These are phyloP conservation scores for Trissolcus basalis DNA, from an alignment of 1,140 invertebrate genomes.

Conservation along the genomic window DNA sequence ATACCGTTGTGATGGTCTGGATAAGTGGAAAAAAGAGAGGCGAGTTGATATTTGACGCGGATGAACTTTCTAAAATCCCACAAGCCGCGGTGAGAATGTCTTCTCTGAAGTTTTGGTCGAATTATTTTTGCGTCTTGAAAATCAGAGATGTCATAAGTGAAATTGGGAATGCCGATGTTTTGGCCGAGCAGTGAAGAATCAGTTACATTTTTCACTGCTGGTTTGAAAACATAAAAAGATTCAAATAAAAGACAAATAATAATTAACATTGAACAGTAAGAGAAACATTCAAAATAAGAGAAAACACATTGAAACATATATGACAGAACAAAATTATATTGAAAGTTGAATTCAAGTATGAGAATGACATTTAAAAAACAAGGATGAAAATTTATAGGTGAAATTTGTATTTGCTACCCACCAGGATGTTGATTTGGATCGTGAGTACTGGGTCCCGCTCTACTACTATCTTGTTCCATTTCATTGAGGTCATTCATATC, in stretches of 20 bases:
- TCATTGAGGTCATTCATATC: constrained; percentile 81
- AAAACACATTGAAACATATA: background rate
- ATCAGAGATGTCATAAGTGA: too few relatives aligned
- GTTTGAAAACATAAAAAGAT: too few relatives aligned
- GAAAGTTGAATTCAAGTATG: too few relatives aligned
- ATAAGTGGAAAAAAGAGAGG: background rate
- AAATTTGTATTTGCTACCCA: constrained; percentile 59
- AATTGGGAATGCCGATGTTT: too few relatives aligned
- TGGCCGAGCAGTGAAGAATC: too few relatives aligned
- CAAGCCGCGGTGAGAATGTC: background rate
- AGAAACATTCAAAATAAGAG: too few relatives aligned
- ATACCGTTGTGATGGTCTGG: background rate
- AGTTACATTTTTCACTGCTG: too few relatives aligned
- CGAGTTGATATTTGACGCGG: background rate
- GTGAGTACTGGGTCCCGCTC: constrained; percentile 74
- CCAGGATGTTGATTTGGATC: constrained; percentile 76
- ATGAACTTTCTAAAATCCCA: constrained; percentile 1
- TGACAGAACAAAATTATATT: constrained; percentile 3
- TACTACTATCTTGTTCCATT: constrained; percentile 78
- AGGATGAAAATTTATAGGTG: background rate
- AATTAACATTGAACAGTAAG: too few relatives aligned
- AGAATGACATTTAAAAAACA: too few relatives aligned
- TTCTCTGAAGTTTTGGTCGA: background rate
- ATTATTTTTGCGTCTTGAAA: too few relatives aligned
- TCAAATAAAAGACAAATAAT: too few relatives aligned